Base-by-base conservation (phyloP, 2,888 invertebrate genomes). In the Drosophila cognata region DNA sequence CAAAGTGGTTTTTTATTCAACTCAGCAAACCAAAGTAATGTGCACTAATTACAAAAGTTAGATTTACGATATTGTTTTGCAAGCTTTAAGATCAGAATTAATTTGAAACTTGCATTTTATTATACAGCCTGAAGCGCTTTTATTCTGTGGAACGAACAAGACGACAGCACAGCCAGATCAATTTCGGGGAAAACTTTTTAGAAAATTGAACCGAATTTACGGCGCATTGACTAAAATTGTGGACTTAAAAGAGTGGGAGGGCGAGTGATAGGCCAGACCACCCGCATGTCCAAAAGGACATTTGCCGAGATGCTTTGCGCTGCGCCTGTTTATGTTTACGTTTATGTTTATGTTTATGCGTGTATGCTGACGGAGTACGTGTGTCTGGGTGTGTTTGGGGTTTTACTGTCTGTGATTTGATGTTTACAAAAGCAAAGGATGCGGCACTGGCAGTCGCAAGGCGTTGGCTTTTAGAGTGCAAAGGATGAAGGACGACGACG, bases 341-440 rank as follows among this genome's bases (percentile, higher is more conserved):
- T 88, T 88, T 83, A 88, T 81, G 85, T 88, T 88, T 83, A 88
- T 81, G 83, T 81, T 85, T 81, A 81, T 86, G 73, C 67, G 77
- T 62, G 66, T 64, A 16, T 59, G 57, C 11, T 53, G 67, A 53
- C 58, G 55, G 16, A 46, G 71, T 69, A 64, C 43, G 67, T 60
- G 59, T 50, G 41, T 52, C 66, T 60, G 71, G 64, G 41, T 74
- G 62, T 75, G 57, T 68, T 76, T 76, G 71, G 71, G 84, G 73
- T 83, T 86, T 88, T 88, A 86, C 85, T 88, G 85, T 86, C 78
- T 84, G 90, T 84, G 88, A 90, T 86, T 81, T 90, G 84, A 90
- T 90, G 91, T 90, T 88, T 88, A 85, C 85, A 82, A 74, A 77
- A 76, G 86, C 79, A 81, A 85, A 77, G 79, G 83, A 89, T 89